These are phyloP conservation scores for Notodonta ziczac DNA, from an alignment of 2,888 invertebrate species.

Conservation along the genomic window DNA sequence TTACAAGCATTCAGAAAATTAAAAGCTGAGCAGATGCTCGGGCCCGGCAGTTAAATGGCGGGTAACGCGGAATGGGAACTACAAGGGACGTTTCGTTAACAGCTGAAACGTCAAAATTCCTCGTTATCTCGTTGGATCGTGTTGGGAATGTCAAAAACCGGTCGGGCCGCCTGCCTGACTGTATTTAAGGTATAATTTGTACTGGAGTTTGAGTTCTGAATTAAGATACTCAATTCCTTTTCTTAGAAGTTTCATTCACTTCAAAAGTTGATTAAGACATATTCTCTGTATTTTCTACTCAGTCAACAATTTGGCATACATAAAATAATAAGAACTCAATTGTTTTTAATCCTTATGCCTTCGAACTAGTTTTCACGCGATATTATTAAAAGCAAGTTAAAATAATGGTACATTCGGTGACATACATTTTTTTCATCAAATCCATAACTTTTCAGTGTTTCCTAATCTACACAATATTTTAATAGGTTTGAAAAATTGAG, in stretches of 20 bases:
- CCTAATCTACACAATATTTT: too few relatives aligned
- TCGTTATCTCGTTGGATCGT: conserved; percentile 46
- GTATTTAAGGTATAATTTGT: conserved; percentile 15
- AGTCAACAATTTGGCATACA: too few relatives aligned
- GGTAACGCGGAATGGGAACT: conserved; percentile 36
- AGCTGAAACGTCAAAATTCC: conserved; percentile 47
- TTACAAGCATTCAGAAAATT: conserved; percentile 55
- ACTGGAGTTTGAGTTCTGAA: conserved; percentile 1
- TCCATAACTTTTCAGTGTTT: too few relatives aligned
- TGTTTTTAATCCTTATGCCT: too few relatives aligned
- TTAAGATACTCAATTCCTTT: neutral
- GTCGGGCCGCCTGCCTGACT: conserved; percentile 14
- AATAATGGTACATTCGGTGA: too few relatives aligned
- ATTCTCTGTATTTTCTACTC: too few relatives aligned
- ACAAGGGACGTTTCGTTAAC: conserved; percentile 43
- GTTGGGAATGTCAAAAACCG: conserved; percentile 47
- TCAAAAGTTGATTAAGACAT: neutral
- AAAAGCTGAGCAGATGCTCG: conserved; percentile 49
- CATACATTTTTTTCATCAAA: too few relatives aligned
- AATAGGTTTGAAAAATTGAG: too few relatives aligned
- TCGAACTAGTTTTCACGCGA: too few relatives aligned
- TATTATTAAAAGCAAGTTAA: too few relatives aligned
- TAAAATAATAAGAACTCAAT: too few relatives aligned
- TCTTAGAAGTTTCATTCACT: neutral
- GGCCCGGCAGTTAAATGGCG: conserved; percentile 34